phyloP scores from a whole-genome alignment of 2,797 vertebrate species.

The Parauchenoglanis ngamensis region DNA sequence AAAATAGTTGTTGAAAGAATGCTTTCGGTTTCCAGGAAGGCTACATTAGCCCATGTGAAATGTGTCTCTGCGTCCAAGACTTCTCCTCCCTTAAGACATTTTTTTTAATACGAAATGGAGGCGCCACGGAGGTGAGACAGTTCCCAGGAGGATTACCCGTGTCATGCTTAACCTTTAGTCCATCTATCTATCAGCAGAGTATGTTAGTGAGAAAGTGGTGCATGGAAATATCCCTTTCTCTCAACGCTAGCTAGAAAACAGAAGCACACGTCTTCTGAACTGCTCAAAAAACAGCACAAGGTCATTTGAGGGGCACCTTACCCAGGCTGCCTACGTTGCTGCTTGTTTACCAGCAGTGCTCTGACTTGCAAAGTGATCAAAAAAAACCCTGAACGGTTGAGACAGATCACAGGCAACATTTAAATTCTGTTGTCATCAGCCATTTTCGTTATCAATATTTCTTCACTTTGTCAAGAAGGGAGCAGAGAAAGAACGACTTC shows the following conservation, averaged over 20 bases:
- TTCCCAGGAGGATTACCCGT: slow-evolving; percentile 69
- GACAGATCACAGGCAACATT: slow-evolving; percentile 19
- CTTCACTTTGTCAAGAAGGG: not conserved
- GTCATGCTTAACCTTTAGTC: slow-evolving; percentile 68
- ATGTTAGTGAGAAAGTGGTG: slow-evolving; percentile 15
- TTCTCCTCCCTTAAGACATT: slow-evolving; percentile 56
- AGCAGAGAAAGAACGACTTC: slow-evolving; percentile 17
- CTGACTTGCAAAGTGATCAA: not conserved
- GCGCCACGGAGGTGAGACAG: slow-evolving; percentile 62
- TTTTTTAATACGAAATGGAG: slow-evolving; percentile 71
- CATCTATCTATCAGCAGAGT: slow-evolving; percentile 45
- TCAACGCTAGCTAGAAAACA: slow-evolving; percentile 56
- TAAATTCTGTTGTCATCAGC: slow-evolving; percentile 24
- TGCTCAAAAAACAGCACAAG: slow-evolving; percentile 61
- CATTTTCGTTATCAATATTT: slow-evolving; percentile 15
- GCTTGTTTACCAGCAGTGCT: slow-evolving; percentile 18
- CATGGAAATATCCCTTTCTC: slow-evolving; percentile 45
- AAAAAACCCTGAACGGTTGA: not conserved
- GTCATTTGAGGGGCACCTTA: slow-evolving; percentile 69
- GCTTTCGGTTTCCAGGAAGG: slow-evolving; percentile 59
- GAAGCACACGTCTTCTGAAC: slow-evolving; percentile 57
- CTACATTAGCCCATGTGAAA: slow-evolving; percentile 48
- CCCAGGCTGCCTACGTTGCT: slow-evolving; percentile 9
- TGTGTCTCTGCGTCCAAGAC: slow-evolving; percentile 56
- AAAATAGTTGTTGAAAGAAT: slow-evolving; percentile 10